phyloP scores from a whole-genome alignment of 2,113 vertebrate species.

The Dendropsophus ebraccatus region DNA sequence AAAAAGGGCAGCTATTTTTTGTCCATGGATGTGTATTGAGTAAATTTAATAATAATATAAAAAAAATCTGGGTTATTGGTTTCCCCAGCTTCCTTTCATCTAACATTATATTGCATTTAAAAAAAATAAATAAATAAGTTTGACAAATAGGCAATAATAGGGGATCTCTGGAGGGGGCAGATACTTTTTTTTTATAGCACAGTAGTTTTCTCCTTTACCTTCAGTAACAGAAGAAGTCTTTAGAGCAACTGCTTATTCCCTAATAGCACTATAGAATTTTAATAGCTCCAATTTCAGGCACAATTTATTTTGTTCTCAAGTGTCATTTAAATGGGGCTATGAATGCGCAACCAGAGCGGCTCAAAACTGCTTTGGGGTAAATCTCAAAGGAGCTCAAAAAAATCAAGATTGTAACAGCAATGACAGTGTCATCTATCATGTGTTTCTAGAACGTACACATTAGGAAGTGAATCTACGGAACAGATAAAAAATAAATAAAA shows the following conservation, averaged over 20 bases:
- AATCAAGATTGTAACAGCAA: conserved; percentile 47
- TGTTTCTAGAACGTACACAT: conserved; percentile 56
- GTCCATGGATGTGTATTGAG: too few species aligned
- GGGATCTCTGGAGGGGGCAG: neutral
- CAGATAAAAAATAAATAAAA: conserved; percentile 36
- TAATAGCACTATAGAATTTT: conserved; percentile 62
- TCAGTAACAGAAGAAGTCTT: conserved; percentile 51
- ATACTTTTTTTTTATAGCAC: neutral
- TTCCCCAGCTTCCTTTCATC: neutral
- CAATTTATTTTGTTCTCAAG: conserved; percentile 64
- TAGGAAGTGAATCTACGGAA: conserved; percentile 13
- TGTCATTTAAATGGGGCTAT: conserved; percentile 65
- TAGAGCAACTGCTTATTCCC: conserved; percentile 57
- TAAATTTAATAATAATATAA: too few species aligned
- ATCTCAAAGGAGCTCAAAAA: conserved; percentile 37
- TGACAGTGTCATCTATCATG: conserved; percentile 48
- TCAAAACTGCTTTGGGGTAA: conserved; percentile 60
- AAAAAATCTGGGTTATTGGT: too few species aligned
- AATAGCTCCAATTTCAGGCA: conserved; percentile 64
- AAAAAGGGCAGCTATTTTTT: too few species aligned
- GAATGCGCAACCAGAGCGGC: conserved; percentile 55
- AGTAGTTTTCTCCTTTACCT: conserved; percentile 35
- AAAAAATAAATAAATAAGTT: neutral
- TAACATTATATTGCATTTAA: neutral
- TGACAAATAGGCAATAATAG: neutral